These are phyloP conservation scores for Bicyclus anynana DNA, from an alignment of 1,140 invertebrate genomes.

Conservation along the genomic window DNA sequence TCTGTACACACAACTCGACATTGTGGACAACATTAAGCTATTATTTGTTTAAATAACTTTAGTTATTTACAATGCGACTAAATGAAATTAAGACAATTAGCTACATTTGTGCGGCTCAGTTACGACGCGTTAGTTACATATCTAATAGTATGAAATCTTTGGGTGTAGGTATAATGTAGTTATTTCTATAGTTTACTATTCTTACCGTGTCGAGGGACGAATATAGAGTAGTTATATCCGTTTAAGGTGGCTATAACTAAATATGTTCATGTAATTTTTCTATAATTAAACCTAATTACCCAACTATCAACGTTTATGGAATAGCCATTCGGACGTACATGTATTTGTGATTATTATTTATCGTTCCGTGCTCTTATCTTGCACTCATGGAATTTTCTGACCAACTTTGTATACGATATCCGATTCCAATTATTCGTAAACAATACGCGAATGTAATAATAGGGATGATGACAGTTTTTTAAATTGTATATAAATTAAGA, in stretches of 20 bases:
- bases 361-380: slow-evolving; percentile 44
- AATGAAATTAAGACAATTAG: no score
- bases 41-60: no score
- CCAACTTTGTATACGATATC: slow-evolving; percentile 24
- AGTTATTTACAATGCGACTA: no score
- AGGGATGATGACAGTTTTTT: no score
- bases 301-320: background rate
- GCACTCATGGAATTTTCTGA: slow-evolving; percentile 57
- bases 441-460: slow-evolving; percentile 27
- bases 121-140: no score
- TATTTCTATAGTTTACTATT: slow-evolving; percentile 12
- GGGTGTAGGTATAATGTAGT: background rate
- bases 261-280: background rate
- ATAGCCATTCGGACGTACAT: background rate
- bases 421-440: slow-evolving; percentile 23
- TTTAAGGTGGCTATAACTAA: background rate
- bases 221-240: background rate
- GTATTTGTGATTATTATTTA: slow-evolving; percentile 18
- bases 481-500: no score
- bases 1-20: no score
- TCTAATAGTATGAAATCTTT: no score
- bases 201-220: background rate
- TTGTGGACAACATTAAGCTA: no score
- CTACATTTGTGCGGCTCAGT: no score
- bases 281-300: no score